Evolutionary conservation across 2,797 vertebrate species (phyloP).

Genomic region (Paedocypris micromegethes): DNA sequence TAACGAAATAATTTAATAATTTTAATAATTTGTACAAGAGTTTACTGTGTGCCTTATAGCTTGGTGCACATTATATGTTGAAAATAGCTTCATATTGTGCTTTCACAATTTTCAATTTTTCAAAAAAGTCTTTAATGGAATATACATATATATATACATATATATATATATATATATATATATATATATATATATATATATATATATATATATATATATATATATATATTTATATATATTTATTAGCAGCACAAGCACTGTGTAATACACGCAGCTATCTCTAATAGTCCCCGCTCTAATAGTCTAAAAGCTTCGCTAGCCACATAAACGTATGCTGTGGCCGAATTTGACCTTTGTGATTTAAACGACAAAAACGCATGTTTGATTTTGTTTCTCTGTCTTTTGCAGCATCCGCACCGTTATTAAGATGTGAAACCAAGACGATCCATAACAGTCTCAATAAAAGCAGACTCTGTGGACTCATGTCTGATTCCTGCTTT

Average conservation of each 20-base stretch:
- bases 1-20: too few species aligned
- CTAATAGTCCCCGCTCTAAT: too few species aligned
- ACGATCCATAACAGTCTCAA: not conserved
- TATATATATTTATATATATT: not conserved
- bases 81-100: too few species aligned
- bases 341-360: too few species aligned
- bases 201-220: too few species aligned
- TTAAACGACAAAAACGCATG: not conserved
- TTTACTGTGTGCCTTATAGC: too few species aligned
- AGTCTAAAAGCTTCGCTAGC: too few species aligned
- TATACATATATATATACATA: not conserved
- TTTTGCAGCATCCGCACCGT: conserved; percentile 70
- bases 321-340: too few species aligned
- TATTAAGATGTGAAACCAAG: conserved; percentile 51
- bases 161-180: not conserved
- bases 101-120: too few species aligned
- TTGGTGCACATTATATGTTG: too few species aligned
- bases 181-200: not conserved
- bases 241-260: not conserved
- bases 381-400: conserved; percentile 1
- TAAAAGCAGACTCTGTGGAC: not conserved
- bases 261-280: too few species aligned
- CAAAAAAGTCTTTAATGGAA: not conserved
- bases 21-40: too few species aligned
- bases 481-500: not conserved